A percentile compares a stretch with the other conserved stretches of the same genome.
These are phyloP conservation scores for Watsonalla binaria DNA, from an alignment of 2,888 invertebrate species.

Conservation along the genomic window DNA sequence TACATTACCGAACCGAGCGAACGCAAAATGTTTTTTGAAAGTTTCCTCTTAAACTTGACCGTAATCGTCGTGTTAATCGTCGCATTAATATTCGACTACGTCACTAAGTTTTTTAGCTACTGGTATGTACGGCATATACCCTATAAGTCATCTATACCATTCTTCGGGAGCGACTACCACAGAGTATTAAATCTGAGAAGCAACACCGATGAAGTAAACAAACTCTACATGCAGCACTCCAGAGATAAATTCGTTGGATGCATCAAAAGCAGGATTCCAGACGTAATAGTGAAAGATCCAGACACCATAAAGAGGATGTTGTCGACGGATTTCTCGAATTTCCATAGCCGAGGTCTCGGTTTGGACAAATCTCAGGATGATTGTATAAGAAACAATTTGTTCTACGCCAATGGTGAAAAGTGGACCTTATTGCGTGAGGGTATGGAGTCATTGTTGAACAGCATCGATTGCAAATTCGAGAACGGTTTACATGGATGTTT, in stretches of 20 bases:
- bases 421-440: slow-evolving; percentile 61
- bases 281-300: slow-evolving; percentile 66
- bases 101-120: slow-evolving; percentile 71
- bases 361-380: slow-evolving; percentile 75
- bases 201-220: slow-evolving; percentile 57
- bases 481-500: slow-evolving; percentile 67
- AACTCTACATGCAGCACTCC: slow-evolving; percentile 45
- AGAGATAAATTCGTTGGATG: slow-evolving; percentile 60
- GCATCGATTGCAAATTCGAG: slow-evolving; percentile 46
- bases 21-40: slow-evolving; percentile 74
- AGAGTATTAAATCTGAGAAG: slow-evolving; percentile 53
- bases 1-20: slow-evolving; percentile 42
- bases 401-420: slow-evolving; percentile 70
- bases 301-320: slow-evolving; percentile 63
- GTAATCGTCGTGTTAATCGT: slow-evolving; percentile 48
- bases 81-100: slow-evolving; percentile 63
- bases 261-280: slow-evolving; percentile 66
- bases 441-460: slow-evolving; percentile 58
- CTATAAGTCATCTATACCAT: slow-evolving; percentile 55
- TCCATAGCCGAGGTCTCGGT: slow-evolving; percentile 69
- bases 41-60: slow-evolving; percentile 55
- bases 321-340: slow-evolving; percentile 69
- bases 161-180: slow-evolving; percentile 65
- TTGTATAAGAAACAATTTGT: slow-evolving; percentile 76
- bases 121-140: slow-evolving; percentile 69